These are phyloP conservation scores for Drosophila burlai DNA, from an alignment of 1,140 invertebrate species.

Conservation along the genomic window DNA sequence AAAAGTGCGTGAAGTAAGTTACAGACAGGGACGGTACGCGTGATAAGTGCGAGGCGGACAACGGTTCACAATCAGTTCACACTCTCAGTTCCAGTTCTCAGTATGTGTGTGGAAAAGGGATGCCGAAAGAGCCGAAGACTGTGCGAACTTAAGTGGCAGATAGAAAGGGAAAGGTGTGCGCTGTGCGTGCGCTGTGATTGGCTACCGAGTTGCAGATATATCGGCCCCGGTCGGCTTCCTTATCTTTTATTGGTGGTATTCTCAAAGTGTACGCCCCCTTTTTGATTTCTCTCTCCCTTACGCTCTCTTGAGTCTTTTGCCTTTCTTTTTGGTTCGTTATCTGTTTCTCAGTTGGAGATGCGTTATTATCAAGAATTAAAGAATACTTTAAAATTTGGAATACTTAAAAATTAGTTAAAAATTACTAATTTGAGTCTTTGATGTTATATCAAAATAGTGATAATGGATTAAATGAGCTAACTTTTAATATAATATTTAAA, in stretches of 20 bases:
- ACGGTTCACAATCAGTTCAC: constrained; percentile 4
- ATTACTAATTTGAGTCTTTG: too few relatives aligned
- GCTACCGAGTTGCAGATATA: constrained; percentile 31
- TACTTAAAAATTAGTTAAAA: too few relatives aligned
- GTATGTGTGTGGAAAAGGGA: constrained; percentile 36
- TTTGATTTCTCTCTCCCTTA: not conserved
- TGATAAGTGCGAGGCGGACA: constrained; percentile 4
- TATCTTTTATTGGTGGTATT: constrained; percentile 63
- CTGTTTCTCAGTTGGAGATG: not conserved
- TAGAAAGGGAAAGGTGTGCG: constrained; percentile 26
- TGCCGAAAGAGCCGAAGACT: constrained; percentile 28
- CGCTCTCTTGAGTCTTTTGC: not conserved
- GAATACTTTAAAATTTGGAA: too few relatives aligned
- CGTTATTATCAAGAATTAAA: not conserved
- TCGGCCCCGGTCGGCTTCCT: constrained; percentile 32
- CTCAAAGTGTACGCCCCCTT: constrained; percentile 17
- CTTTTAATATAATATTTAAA: not conserved
- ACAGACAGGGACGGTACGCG: not conserved
- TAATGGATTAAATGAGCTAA: not conserved
- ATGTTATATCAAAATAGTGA: not conserved
- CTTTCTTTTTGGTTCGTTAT: not conserved
- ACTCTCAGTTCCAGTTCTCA: not conserved
- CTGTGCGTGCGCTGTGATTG: constrained; percentile 59
- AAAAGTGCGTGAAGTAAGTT: constrained; percentile 14
- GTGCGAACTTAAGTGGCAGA: constrained; percentile 35